A percentile compares a stretch with the other conserved stretches of the same genome.
Conservation (phyloP, 2,113 vertebrate genomes). For the Dascyllus trimaculatus region DNA sequence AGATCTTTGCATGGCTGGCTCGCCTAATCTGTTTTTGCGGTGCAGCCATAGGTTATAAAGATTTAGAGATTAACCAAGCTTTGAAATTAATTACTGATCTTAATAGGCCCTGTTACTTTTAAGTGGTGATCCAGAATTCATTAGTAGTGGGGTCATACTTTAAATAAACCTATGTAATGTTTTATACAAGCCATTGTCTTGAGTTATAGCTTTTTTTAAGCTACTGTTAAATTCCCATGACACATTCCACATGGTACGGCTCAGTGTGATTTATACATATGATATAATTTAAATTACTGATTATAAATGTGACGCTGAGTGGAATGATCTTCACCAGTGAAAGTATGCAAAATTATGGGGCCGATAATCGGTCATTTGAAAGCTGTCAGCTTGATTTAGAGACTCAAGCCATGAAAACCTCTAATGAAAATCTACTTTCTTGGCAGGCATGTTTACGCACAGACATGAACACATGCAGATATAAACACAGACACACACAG, state of each 20-base stretch:
- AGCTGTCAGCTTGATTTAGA: conserved; percentile 67
- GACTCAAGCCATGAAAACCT: conserved; percentile 54
- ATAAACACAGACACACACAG: conserved; percentile 42
- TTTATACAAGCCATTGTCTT: neutral
- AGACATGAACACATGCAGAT: conserved; percentile 39
- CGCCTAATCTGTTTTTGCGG: conserved; percentile 31
- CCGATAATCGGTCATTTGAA: conserved; percentile 56
- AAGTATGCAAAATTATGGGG: conserved; percentile 58
- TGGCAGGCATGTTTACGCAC: conserved; percentile 47
- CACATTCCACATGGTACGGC: conserved; percentile 24
- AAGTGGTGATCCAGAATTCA: conserved; percentile 11
- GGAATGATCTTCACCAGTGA: conserved; percentile 35
- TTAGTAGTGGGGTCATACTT: conserved; percentile 19
- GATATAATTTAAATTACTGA: conserved; percentile 21
- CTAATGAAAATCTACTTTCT: conserved; percentile 63
- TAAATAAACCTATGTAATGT: conserved; percentile 19
- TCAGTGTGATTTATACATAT: conserved; percentile 28
- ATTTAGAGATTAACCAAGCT: conserved; percentile 46
- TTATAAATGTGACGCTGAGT: conserved; percentile 34
- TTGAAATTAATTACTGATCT: conserved; percentile 45
- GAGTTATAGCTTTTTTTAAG: conserved; percentile 14
- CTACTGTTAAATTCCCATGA: conserved; percentile 30
- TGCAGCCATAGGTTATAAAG: conserved; percentile 40
- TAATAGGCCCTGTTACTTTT: conserved; percentile 18
- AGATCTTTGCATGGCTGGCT: conserved; percentile 32